Evolutionary conservation across 2,888 invertebrate species (phyloP), one percentile per base, ranked within the genome.

Genomic region (Chamaedrilus cognettii): DNA sequence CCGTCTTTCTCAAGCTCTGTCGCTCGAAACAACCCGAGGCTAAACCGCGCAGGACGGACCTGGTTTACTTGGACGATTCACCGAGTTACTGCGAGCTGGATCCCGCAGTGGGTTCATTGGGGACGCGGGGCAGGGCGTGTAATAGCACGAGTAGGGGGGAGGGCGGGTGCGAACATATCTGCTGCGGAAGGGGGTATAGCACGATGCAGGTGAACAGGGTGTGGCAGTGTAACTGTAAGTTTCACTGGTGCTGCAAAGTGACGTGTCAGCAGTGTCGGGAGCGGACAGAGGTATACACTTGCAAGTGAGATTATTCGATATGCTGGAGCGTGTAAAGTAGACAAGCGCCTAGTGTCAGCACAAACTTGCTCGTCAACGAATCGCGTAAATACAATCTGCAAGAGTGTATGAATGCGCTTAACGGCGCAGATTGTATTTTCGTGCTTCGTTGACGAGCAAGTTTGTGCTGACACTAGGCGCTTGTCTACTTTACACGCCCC

Each of bases 231-330:
- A 89, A 92, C 79, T 96, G 96, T 86, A 91, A 91, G 82, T 96
- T 96, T 85, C 92, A 93, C 84, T 96, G 96, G 96, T 96, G 96
- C 86, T 96, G 96, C 86, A 89, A 90, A 79, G 96, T 96, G 70
- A 89, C 91, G 80, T 96, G 96, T 86, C 91, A 93, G 85, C 90
- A 90, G 68, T 96, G 96, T 85, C 88, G 49, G 52, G 68, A 68
- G 60, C 28, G 56, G 26, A 64, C 60, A 2, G 60, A 64, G 32
- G 64, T 65, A 11, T 42, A 33, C 26, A 60, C 55, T 23, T 68
- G 68, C 50, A 51, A 50, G 19, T 62, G 42, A 60, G 42, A n/a
- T n/a, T n/a, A n/a, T n/a, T n/a, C n/a, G n/a, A n/a, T n/a, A n/a
- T n/a, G n/a, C n/a, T n/a, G n/a, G n/a, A n/a, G n/a, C n/a, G n/a